phyloP scores from a whole-genome alignment of 2,113 vertebrate genomes.

The Onychorhynchus coronatus region DNA sequence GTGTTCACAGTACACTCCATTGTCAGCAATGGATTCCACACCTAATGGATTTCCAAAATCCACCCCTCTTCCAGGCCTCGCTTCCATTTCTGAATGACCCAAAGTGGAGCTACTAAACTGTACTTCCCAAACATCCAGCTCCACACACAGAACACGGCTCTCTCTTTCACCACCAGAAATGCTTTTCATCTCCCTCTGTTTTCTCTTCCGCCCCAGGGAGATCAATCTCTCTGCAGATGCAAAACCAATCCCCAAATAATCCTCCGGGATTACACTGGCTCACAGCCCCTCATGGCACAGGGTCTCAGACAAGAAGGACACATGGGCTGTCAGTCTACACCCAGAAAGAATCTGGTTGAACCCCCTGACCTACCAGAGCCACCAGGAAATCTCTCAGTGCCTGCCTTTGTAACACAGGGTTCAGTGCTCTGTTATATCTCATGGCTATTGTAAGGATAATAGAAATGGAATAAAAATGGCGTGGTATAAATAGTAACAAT shows the following conservation, averaged over 20 bases:
- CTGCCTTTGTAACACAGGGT: neutral
- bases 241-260: neutral
- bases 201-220: neutral
- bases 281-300: neutral
- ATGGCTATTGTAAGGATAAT: neutral
- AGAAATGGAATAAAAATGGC: slow-evolving; percentile 3
- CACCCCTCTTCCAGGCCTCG: neutral
- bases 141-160: neutral
- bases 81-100: neutral
- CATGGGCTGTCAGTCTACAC: neutral
- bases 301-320: neutral
- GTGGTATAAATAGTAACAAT: slow-evolving; percentile 8
- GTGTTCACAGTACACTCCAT: neutral
- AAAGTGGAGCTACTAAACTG: neutral
- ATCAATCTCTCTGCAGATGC: neutral
- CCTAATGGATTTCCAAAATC: neutral
- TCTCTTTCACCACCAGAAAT: neutral
- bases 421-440: neutral
- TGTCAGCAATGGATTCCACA: neutral
- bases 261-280: neutral
- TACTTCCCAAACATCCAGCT: neutral
- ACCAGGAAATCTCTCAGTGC: neutral
- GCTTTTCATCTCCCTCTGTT: neutral
- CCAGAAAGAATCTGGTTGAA: neutral
- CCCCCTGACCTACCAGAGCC: neutral